Evolutionary conservation across 2,797 vertebrate genomes (phyloP).

Genomic region (Buphagus erythrorhynchus): DNA sequence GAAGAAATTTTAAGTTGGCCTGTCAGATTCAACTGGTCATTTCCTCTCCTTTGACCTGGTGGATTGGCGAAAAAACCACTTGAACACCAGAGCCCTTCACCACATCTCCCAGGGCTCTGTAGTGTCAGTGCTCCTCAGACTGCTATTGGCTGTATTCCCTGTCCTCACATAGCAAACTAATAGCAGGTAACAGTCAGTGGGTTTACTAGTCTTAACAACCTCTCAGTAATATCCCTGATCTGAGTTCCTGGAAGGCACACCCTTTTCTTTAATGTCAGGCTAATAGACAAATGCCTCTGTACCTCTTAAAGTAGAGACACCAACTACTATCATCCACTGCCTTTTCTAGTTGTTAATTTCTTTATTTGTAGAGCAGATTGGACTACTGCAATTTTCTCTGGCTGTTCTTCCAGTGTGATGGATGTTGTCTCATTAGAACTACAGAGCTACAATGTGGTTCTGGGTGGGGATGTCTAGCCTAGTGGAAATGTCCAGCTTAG

Average conservation of each 20-base stretch:
- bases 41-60: not conserved
- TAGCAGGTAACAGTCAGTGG: not conserved
- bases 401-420: not conserved
- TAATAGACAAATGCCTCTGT: not conserved
- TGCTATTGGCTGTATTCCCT: not conserved
- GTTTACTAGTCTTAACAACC: not conserved
- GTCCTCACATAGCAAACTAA: not conserved
- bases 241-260: accelerated
- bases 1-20: not conserved
- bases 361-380: not conserved
- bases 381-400: not conserved
- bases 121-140: not conserved
- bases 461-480: not conserved
- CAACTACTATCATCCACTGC: not conserved
- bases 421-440: not conserved
- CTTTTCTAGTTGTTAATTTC: not conserved
- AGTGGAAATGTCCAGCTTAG: not conserved
- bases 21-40: not conserved
- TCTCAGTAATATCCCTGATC: not conserved
- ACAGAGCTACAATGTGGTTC: not conserved
- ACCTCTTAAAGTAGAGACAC: not conserved
- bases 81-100: not conserved
- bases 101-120: not conserved
- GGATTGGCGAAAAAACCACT: not conserved
- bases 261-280: not conserved